Percentiles rank a stretch among this genome's conserved stretches.
Evolutionary conservation across 2,888 invertebrate genomes (phyloP).

Genomic region (Stenodera caucasica): DNA sequence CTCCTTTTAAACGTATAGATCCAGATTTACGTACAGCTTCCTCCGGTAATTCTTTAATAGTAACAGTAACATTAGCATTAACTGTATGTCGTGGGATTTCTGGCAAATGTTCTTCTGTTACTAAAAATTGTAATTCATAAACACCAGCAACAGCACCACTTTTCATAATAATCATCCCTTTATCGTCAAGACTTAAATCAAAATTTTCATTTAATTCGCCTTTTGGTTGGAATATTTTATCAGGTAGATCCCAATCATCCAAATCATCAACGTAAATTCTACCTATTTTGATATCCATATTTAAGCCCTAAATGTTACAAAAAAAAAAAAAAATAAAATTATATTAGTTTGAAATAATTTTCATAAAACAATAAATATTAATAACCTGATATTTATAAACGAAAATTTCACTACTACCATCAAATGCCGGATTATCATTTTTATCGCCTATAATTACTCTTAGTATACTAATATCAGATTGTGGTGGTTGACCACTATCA

Average conservation of each 20-base stretch:
- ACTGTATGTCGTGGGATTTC: conserved; percentile 69
- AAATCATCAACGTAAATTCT: conserved; percentile 90
- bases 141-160: conserved; percentile 74
- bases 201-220: conserved; percentile 65
- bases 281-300: conserved; percentile 83
- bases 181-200: conserved; percentile 67
- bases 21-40: conserved; percentile 93
- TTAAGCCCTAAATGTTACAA: conserved; percentile 62
- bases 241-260: conserved; percentile 96
- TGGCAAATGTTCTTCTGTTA: conserved; percentile 68
- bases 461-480: conserved; percentile 80
- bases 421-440: conserved; percentile 89
- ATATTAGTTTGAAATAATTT: not conserved
- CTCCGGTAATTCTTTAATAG: conserved; percentile 84
- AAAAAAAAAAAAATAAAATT: not conserved
- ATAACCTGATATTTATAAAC: conserved; percentile 87
- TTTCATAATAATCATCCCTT: conserved; percentile 87
- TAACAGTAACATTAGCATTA: conserved; percentile 82
- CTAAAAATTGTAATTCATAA: conserved; percentile 73
- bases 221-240: conserved; percentile 83
- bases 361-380: not conserved
- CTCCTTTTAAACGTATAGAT: conserved; percentile 80
- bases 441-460: conserved; percentile 91
- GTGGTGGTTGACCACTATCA: conserved; percentile 75
- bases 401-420: conserved; percentile 87